Evolutionary conservation across 2,113 vertebrate species (phyloP).

Genomic region (Campylorhamphus procurvoides): DNA sequence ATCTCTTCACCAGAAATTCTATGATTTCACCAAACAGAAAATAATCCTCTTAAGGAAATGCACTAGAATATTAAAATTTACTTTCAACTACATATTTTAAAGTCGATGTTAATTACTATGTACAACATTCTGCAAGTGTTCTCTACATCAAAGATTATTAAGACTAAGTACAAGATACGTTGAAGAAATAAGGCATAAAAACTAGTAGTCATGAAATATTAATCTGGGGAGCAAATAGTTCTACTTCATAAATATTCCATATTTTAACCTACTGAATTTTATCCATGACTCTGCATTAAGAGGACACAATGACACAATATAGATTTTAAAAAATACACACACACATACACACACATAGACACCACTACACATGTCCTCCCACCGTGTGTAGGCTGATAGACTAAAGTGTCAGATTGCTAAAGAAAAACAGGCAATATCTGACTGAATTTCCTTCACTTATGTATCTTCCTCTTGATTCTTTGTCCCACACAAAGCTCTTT

Average conservation of each 20-base stretch:
- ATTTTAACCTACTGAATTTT: conserved; percentile 25
- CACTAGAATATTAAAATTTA: neutral
- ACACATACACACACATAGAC: neutral
- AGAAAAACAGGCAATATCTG: neutral
- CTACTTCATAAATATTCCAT: conserved; percentile 34
- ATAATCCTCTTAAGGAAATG: neutral
- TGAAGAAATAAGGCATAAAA: conserved; percentile 29
- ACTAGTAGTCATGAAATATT: conserved; percentile 45
- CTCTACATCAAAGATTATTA: conserved; percentile 37
- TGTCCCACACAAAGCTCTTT: neutral
- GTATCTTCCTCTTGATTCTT: neutral
- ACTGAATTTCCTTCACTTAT: neutral
- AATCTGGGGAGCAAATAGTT: neutral
- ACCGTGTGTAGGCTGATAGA: neutral
- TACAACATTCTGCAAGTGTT: neutral
- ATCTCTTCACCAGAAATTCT: neutral
- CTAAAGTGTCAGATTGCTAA: neutral
- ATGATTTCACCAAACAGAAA: neutral
- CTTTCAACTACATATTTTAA: neutral
- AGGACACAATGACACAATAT: neutral
- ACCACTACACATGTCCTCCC: neutral
- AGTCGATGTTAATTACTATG: neutral
- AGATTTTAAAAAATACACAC: neutral
- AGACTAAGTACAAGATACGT: neutral
- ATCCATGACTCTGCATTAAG: conserved; percentile 25